A percentile compares a stretch with the other conserved stretches of the same genome.
Conservation (phyloP, 2,113 vertebrate genomes). For the Hippoglossus stenolepis region DNA sequence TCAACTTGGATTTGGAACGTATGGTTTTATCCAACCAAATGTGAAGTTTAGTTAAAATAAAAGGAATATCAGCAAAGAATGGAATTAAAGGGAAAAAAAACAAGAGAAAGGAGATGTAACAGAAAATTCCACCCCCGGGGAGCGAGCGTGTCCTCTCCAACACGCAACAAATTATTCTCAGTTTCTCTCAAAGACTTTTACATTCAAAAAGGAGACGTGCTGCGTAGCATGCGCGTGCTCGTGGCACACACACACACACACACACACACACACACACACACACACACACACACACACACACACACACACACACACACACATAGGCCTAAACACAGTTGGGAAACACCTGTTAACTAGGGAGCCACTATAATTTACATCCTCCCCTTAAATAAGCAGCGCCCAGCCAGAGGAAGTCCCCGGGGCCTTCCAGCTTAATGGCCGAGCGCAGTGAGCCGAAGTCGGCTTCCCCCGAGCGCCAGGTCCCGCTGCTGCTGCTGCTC, state of each 20-base stretch:
- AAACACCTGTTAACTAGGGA: constrained; percentile 85
- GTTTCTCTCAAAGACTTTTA: constrained; percentile 24
- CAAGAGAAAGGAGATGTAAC: background rate
- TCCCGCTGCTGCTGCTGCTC: constrained; percentile 32
- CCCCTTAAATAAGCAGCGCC: constrained; percentile 62
- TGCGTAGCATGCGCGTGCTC: constrained; percentile 17
- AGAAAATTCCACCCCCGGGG: background rate
- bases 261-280: constrained; percentile 14
- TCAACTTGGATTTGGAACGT: background rate
- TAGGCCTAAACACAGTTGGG: constrained; percentile 46
- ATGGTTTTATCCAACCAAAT: background rate
- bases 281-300: background rate
- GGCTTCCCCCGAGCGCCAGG: constrained; percentile 24
- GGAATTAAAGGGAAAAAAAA: background rate
- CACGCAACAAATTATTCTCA: constrained; percentile 35
- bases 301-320: constrained; percentile 9
- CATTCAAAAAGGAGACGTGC: constrained; percentile 34
- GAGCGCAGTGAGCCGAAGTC: constrained; percentile 46
- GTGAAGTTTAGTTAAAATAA: background rate
- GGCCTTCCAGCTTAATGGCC: constrained; percentile 55
- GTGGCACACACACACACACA: background rate
- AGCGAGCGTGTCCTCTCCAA: constrained; percentile 2
- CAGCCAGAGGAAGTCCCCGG: constrained; percentile 63
- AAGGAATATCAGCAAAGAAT: background rate
- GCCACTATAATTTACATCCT: constrained; percentile 77